A percentile compares a stretch with the other conserved stretches of the same genome.
These are phyloP conservation scores for Amphilophus citrinellus DNA, from an alignment of 2,113 vertebrate species.

Conservation along the genomic window DNA sequence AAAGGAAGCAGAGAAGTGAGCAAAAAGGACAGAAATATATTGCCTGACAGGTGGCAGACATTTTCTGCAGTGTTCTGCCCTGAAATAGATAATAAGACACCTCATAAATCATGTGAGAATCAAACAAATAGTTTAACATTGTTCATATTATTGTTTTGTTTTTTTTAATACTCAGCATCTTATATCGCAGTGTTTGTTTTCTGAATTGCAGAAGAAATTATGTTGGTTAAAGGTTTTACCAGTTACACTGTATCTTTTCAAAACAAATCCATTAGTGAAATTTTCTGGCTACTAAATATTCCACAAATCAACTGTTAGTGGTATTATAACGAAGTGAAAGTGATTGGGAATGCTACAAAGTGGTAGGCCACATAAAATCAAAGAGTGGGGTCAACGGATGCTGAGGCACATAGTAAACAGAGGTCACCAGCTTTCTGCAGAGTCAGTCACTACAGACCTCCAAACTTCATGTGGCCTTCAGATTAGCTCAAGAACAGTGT, in stretches of 20 bases:
- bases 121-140: constrained; percentile 13
- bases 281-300: too few species aligned
- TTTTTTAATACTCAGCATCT: background rate
- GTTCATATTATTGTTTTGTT: background rate
- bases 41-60: constrained; percentile 56
- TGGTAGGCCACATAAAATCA: too few species aligned
- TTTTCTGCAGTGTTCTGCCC: constrained; percentile 29
- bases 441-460: too few species aligned
- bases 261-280: too few species aligned
- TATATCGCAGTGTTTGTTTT: background rate
- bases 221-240: background rate
- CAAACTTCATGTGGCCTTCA: too few species aligned
- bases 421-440: too few species aligned
- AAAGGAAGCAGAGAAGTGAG: constrained; percentile 36
- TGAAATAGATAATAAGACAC: constrained; percentile 27
- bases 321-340: too few species aligned
- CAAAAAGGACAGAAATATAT: constrained; percentile 16
- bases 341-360: too few species aligned
- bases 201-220: background rate
- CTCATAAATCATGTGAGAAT: constrained; percentile 16
- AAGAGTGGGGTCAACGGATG: too few species aligned
- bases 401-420: too few species aligned
- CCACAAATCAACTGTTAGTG: too few species aligned
- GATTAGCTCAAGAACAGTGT: too few species aligned
- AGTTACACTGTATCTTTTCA: background rate